Percentiles rank a stretch among this genome's conserved stretches.
Evolutionary conservation across 2,888 invertebrate species (phyloP).

Genomic region (Meteorus colon): DNA sequence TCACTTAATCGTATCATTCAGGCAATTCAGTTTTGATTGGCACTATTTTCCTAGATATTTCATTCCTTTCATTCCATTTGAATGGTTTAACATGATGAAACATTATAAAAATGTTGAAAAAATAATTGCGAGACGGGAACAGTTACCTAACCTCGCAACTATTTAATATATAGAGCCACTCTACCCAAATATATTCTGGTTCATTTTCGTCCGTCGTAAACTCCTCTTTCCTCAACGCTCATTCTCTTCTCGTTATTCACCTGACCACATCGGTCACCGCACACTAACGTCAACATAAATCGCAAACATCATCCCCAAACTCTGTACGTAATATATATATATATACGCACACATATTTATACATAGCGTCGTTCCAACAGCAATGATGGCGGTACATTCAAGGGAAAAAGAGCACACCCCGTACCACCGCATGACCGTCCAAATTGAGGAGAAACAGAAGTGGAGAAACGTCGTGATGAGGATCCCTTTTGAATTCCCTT

Average conservation of each 20-base stretch:
- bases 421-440: slow-evolving; percentile 12
- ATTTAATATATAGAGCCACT: slow-evolving; percentile 36
- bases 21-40: no score
- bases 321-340: neutral
- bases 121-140: slow-evolving; percentile 17
- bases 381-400: slow-evolving; percentile 44
- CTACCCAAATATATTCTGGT: neutral
- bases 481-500: slow-evolving; percentile 44
- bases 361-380: slow-evolving; percentile 28
- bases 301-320: slow-evolving; percentile 38
- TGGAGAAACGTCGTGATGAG: slow-evolving; percentile 18
- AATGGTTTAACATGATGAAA: no score
- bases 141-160: slow-evolving; percentile 46
- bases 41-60: no score
- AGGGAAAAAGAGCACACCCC: slow-evolving; percentile 21
- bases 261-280: slow-evolving; percentile 46
- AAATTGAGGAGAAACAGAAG: slow-evolving; percentile 12
- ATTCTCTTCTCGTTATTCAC: slow-evolving; percentile 36
- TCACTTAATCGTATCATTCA: no score
- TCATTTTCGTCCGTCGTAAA: neutral
- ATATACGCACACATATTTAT: slow-evolving; percentile 11
- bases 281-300: slow-evolving; percentile 51
- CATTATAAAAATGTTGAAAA: neutral
- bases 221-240: slow-evolving; percentile 38
- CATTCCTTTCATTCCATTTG: no score